These are phyloP conservation scores for Tetanocera ferruginea DNA, from an alignment of 2,888 invertebrate genomes.

Conservation along the genomic window DNA sequence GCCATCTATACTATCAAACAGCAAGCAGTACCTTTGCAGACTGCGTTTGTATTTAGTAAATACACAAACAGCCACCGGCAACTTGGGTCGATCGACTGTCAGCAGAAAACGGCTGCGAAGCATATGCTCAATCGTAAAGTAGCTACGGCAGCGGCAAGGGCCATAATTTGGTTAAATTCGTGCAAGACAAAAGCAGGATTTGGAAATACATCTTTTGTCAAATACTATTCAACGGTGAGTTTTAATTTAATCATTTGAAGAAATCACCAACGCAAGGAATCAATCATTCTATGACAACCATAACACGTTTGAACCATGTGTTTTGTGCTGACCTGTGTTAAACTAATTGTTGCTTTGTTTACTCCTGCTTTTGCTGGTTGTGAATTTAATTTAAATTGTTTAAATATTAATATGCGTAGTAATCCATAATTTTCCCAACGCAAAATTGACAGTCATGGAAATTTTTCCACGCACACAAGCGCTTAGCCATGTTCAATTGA, in stretches of 20 bases:
- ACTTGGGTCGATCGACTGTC: background rate
- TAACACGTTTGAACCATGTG: too few species aligned
- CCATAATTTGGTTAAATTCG: background rate
- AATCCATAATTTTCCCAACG: too few species aligned
- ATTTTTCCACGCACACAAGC: too few species aligned
- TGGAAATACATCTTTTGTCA: background rate
- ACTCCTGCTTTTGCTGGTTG: too few species aligned
- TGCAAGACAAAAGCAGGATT: background rate
- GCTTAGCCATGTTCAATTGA: too few species aligned
- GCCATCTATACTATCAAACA: slow-evolving; percentile 37
- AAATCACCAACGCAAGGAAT: too few species aligned
- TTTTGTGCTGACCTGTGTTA: too few species aligned
- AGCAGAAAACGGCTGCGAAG: background rate
- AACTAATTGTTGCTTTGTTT: too few species aligned
- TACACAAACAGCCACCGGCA: slow-evolving; percentile 20
- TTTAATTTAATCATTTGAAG: background rate
- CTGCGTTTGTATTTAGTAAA: background rate
- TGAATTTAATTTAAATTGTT: too few species aligned
- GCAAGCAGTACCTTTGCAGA: background rate
- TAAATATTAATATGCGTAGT: too few species aligned
- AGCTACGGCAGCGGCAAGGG: background rate
- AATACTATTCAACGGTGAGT: slow-evolving; percentile 44
- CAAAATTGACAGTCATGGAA: too few species aligned
- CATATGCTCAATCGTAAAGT: slow-evolving; percentile 19
- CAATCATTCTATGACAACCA: too few species aligned